phyloP scores from a whole-genome alignment of 2,888 invertebrate genomes.

The Lasioglossum lativentre region DNA sequence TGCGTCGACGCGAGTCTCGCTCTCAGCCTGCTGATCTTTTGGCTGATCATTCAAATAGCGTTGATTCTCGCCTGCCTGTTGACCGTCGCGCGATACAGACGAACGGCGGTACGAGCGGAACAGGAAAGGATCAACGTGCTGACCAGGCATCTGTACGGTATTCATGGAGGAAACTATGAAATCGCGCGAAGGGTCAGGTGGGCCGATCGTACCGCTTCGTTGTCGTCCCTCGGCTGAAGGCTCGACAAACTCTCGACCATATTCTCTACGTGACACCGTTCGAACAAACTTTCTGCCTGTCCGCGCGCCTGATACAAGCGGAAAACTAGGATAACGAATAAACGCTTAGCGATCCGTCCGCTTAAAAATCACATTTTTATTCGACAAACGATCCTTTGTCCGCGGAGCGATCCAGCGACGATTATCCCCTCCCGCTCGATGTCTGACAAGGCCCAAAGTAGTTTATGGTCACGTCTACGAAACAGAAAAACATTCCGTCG shows the following conservation, averaged over 20 bases:
- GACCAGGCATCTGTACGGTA: slow-evolving; percentile 81
- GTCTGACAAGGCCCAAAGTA: slow-evolving; percentile 59
- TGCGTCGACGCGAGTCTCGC: slow-evolving; percentile 89
- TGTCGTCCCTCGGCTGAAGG: slow-evolving; percentile 62
- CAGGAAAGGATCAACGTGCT: slow-evolving; percentile 81
- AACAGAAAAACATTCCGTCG: not conserved
- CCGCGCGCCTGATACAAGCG: not conserved
- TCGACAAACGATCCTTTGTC: not conserved
- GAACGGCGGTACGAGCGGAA: slow-evolving; percentile 78
- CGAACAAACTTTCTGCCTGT: not conserved
- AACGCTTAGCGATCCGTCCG: not conserved
- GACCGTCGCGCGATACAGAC: slow-evolving; percentile 85
- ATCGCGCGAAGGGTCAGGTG: slow-evolving; percentile 80
- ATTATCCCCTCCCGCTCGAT: slow-evolving; percentile 21
- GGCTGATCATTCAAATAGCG: slow-evolving; percentile 87
- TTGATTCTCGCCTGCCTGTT: slow-evolving; percentile 86
- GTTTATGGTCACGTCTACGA: slow-evolving; percentile 49
- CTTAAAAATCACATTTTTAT: not conserved
- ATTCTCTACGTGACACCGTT: not conserved
- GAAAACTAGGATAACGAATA: not conserved
- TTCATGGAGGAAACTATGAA: slow-evolving; percentile 81
- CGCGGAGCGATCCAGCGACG: not conserved
- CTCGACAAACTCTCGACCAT: not conserved
- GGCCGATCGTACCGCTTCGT: slow-evolving; percentile 79
- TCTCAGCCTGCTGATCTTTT: slow-evolving; percentile 88